These are phyloP conservation scores for Pomatorhinus ruficollis DNA, from an alignment of 2,113 vertebrate species.

Conservation along the genomic window DNA sequence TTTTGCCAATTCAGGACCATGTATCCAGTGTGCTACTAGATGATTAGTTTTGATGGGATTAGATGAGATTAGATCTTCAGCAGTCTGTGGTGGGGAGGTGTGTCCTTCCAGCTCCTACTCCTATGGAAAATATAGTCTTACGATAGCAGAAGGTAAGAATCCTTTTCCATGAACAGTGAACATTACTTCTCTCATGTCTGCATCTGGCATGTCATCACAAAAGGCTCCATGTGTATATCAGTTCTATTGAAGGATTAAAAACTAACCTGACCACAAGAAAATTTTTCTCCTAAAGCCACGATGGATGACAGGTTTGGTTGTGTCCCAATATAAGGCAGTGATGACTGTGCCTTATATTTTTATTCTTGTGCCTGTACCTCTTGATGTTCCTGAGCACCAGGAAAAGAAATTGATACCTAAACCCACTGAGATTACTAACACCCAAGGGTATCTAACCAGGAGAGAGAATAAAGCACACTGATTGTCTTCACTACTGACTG, in stretches of 20 bases:
- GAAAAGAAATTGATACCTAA: not conserved
- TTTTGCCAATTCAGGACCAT: not conserved
- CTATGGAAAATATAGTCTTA: not conserved
- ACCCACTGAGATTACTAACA: not conserved
- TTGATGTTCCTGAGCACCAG: not conserved
- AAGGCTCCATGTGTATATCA: not conserved
- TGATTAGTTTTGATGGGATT: not conserved
- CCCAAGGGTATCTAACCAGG: not conserved
- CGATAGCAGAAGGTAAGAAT: not conserved
- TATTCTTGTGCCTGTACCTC: not conserved
- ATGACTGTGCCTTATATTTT: not conserved
- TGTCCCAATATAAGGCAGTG: not conserved
- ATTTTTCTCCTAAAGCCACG: not conserved
- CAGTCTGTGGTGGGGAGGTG: not conserved
- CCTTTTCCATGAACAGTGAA: not conserved
- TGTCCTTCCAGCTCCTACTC: not conserved
- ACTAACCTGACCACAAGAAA: not conserved
- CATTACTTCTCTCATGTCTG: accelerated
- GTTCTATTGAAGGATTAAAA: not conserved
- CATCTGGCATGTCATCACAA: not conserved
- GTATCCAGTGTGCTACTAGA: not conserved
- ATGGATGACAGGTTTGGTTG: not conserved
- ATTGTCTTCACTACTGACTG: not conserved
- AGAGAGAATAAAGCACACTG: not conserved
- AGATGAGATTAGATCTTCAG: not conserved